A percentile compares a stretch with the other conserved stretches of the same genome.
Evolutionary conservation across 53 echinoderm and acorn worm species (phyloP).

Genomic region (Astropecten irregularis): DNA sequence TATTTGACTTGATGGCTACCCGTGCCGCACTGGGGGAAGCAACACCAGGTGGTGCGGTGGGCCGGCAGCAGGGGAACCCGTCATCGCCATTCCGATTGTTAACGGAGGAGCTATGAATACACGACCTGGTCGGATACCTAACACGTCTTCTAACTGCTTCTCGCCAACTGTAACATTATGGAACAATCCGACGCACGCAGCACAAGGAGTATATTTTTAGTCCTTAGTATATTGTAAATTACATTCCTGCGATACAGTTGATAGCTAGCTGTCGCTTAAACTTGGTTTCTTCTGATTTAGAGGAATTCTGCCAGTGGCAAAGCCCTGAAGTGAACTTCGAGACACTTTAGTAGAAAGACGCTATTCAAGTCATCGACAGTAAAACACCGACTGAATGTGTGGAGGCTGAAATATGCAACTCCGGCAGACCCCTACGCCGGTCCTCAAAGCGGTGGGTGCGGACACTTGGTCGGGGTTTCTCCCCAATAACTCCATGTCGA

Average conservation of each 20-base stretch:
- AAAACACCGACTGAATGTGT: not conserved
- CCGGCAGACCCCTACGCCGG: slow-evolving; percentile 12
- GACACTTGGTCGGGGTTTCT: not conserved
- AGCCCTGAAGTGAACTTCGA: not conserved
- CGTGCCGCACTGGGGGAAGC: not conserved
- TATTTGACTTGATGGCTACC: slow-evolving; percentile 26
- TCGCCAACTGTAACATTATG: not conserved
- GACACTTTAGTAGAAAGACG: not conserved
- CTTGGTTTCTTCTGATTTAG: too few species aligned
- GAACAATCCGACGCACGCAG: slow-evolving; percentile 5
- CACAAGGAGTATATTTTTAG: too few species aligned
- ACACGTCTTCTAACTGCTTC: not conserved
- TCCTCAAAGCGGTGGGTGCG: not conserved
- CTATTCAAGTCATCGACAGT: too few species aligned
- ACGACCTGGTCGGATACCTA: not conserved
- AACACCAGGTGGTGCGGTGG: not conserved
- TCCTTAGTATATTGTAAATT: too few species aligned
- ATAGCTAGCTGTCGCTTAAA: too few species aligned
- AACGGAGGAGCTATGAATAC: too few species aligned
- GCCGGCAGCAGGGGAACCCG: too few species aligned
- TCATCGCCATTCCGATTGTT: too few species aligned
- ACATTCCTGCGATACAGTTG: too few species aligned
- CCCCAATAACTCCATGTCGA: not conserved
- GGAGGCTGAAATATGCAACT: slow-evolving; percentile 34
- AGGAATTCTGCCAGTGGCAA: not conserved